phyloP scores from a whole-genome alignment of 2,113 vertebrate genomes.

The Mormyrus lacerda region DNA sequence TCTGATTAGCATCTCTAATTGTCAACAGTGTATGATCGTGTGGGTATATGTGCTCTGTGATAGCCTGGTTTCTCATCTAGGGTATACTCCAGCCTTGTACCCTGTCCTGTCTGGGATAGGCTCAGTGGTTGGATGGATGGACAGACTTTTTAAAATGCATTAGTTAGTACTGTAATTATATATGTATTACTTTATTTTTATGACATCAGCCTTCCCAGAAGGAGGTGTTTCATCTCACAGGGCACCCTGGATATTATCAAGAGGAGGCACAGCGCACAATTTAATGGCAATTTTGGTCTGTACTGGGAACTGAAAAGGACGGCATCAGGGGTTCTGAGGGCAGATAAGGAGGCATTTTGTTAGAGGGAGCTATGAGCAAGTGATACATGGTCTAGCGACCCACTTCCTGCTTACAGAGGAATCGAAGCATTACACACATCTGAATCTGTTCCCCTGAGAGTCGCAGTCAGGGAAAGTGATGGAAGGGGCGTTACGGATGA shows the following conservation, averaged over 20 bases:
- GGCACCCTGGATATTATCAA: neutral
- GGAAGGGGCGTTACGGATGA: neutral
- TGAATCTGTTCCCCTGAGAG: neutral
- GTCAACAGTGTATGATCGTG: neutral
- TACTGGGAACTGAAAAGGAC: neutral
- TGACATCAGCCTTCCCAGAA: neutral
- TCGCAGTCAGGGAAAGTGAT: neutral
- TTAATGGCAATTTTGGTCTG: neutral
- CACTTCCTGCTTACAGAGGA: neutral
- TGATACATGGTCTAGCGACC: neutral
- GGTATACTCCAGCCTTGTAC: neutral
- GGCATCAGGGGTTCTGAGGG: neutral
- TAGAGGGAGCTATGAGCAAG: neutral
- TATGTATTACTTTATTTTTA: neutral
- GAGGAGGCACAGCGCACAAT: neutral
- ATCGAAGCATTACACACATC: neutral
- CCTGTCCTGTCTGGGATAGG: neutral
- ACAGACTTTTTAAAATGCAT: neutral
- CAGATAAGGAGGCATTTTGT: neutral
- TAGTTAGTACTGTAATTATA: neutral
- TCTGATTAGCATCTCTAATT: neutral
- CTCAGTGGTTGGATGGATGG: neutral
- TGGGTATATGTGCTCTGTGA: neutral
- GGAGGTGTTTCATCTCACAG: neutral
- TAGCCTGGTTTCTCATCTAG: neutral